These are phyloP conservation scores for Centroberyx gerrardi DNA, from an alignment of 2,797 vertebrate species.

Conservation along the genomic window DNA sequence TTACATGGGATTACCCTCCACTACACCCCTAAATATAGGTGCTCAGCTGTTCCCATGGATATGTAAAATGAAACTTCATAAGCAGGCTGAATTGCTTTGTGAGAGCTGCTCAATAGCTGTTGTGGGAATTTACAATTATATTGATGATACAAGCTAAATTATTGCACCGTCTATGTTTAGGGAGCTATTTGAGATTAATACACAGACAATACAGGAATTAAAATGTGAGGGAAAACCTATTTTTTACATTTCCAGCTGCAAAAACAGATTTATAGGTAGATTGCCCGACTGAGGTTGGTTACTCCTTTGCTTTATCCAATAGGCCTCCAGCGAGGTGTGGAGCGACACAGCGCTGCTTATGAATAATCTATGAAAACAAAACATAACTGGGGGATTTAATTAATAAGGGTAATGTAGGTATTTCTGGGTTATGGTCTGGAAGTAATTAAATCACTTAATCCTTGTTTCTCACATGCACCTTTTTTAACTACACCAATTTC, in stretches of 20 bases:
- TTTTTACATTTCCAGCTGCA: background rate
- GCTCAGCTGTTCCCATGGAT: conserved; percentile 5
- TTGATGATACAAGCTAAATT: background rate
- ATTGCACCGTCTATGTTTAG: background rate
- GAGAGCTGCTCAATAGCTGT: background rate
- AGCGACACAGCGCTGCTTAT: background rate
- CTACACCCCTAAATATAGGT: conserved; percentile 12
- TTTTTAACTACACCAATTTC: conserved; percentile 25
- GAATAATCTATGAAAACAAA: conserved; percentile 26
- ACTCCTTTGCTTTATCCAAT: background rate
- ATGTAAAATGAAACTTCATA: background rate
- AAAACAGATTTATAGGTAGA: background rate
- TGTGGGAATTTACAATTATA: background rate
- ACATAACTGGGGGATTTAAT: conserved; percentile 11
- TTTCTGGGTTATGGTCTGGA: conserved; percentile 8
- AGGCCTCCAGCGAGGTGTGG: conserved; percentile 1
- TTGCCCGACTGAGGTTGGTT: background rate
- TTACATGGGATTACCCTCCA: conserved; percentile 43
- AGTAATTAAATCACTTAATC: conserved; percentile 39
- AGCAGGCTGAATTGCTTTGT: background rate
- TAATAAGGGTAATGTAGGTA: conserved; percentile 12
- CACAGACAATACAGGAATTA: background rate
- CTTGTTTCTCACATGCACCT: conserved; percentile 17
- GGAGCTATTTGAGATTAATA: background rate
- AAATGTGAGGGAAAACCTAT: background rate